These are phyloP conservation scores for Drosophila leontia DNA, from an alignment of 1,140 invertebrate species.

Conservation along the genomic window DNA sequence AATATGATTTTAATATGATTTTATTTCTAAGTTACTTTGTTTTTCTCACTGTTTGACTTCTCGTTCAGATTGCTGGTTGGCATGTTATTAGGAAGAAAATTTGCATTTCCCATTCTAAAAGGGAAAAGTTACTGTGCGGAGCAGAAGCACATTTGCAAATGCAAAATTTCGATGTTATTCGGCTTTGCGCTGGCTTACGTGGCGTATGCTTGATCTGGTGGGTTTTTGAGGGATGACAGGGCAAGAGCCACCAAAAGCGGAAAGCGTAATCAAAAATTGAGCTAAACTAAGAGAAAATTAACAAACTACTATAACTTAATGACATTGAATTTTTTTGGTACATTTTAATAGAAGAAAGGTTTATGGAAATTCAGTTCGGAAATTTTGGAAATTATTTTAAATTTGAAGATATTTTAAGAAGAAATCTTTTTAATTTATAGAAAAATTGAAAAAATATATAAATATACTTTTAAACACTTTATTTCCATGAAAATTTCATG, in stretches of 20 bases:
- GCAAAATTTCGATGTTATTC: slow-evolving; percentile 42
- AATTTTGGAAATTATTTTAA: background rate
- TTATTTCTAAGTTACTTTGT: too few species aligned
- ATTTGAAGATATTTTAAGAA: background rate
- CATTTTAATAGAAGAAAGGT: background rate
- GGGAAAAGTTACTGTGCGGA: slow-evolving; percentile 9
- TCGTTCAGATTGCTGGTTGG: slow-evolving; percentile 29
- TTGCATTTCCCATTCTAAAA: slow-evolving; percentile 31
- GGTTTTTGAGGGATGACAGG: slow-evolving; percentile 12
- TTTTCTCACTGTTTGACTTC: slow-evolving; percentile 7
- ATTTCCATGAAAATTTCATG: background rate
- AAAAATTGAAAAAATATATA: background rate
- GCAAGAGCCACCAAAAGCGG: background rate
- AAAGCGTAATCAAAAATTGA: background rate
- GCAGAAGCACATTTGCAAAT: slow-evolving; percentile 35
- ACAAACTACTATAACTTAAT: background rate
- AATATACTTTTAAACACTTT: background rate
- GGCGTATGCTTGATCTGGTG: slow-evolving; percentile 35
- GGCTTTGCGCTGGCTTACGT: slow-evolving; percentile 24
- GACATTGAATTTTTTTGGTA: background rate
- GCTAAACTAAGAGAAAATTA: background rate
- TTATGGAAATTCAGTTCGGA: background rate
- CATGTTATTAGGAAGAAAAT: slow-evolving; percentile 44
- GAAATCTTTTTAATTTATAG: background rate
- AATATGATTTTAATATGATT: too few species aligned